phyloP scores from a whole-genome alignment of 2,113 vertebrate species.

The Entelurus aequoreus region DNA sequence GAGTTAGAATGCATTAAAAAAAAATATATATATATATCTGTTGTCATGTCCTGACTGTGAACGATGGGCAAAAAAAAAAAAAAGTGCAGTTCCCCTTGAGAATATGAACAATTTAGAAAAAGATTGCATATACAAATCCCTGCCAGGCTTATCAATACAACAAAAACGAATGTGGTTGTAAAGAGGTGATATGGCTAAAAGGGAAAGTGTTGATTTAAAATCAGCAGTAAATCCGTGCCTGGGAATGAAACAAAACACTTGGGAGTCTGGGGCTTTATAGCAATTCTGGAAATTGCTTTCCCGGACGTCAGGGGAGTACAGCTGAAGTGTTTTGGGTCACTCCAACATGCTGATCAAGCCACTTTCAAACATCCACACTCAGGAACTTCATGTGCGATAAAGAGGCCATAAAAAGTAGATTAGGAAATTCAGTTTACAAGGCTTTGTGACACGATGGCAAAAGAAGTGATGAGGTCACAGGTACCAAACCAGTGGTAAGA shows the following conservation, averaged over 20 bases:
- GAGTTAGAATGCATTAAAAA: too few relatives aligned
- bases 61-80: too few relatives aligned
- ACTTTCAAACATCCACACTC: conserved; percentile 7
- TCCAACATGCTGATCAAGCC: conserved; percentile 30
- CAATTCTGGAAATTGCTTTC: conserved; percentile 2
- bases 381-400: conserved; percentile 20
- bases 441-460: background rate
- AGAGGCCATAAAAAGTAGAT: conserved; percentile 19
- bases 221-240: conserved; percentile 10
- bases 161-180: background rate
- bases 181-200: conserved; percentile 3
- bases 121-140: background rate
- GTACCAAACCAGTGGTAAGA: conserved; percentile 16
- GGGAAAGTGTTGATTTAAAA: conserved; percentile 11
- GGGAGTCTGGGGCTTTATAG: background rate
- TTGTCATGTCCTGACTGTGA: too few relatives aligned
- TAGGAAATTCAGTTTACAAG: conserved; percentile 23
- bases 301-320: background rate
- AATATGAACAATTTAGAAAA: too few relatives aligned
- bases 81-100: too few relatives aligned
- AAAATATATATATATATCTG: too few relatives aligned
- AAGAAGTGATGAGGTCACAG: conserved; percentile 20
- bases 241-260: background rate
- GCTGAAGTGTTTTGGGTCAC: conserved; percentile 27
- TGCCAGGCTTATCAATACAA: background rate